Conservation (phyloP, 2,797 vertebrate genomes). For the Phataginus tricuspis region DNA sequence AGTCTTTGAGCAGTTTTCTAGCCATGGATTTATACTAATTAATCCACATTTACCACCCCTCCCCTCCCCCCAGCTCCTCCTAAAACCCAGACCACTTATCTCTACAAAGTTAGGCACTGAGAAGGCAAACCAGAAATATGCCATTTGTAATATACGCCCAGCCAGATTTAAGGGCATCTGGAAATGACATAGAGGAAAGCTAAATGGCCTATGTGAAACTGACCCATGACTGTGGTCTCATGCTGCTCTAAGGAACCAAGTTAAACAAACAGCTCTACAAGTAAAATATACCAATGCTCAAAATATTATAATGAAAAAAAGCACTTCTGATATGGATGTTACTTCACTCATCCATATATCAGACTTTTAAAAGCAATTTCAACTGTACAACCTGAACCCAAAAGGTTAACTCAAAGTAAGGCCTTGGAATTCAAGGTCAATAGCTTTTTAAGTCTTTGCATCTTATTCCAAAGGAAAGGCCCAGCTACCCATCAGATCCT, state of each 20-base stretch:
- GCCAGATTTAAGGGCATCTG: neutral
- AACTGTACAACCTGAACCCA: neutral
- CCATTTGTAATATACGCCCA: neutral
- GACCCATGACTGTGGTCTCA: neutral
- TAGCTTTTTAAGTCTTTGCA: neutral
- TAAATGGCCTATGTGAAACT: neutral
- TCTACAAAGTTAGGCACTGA: neutral
- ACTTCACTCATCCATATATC: neutral
- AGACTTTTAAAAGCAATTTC: slow-evolving; percentile 13
- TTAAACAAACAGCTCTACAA: neutral
- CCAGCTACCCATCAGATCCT: neutral
- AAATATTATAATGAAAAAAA: neutral
- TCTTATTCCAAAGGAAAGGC: neutral
- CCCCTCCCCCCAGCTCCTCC: neutral
- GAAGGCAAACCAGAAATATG: neutral
- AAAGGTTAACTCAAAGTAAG: neutral
- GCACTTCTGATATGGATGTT: neutral
- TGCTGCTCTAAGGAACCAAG: neutral
- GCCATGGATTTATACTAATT: neutral
- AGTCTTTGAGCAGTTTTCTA: neutral
- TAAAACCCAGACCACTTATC: neutral
- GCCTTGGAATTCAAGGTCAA: neutral
- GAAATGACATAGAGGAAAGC: neutral
- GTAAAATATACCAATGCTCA: neutral
- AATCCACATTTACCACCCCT: neutral